Conservation (phyloP, 2,113 vertebrate species). For the Columbina picui region DNA sequence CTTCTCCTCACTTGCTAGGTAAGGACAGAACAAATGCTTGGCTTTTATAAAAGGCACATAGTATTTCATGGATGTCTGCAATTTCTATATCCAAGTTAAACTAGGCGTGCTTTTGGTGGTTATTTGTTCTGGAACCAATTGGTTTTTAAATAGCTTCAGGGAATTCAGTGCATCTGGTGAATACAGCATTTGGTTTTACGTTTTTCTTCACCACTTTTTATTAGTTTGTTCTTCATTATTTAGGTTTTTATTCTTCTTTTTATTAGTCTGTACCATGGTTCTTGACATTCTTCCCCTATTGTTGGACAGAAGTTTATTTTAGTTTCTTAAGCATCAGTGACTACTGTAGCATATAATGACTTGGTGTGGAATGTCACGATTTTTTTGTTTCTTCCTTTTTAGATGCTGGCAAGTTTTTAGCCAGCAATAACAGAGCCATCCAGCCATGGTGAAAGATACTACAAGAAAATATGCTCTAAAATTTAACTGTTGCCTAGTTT, state of each 20-base stretch:
- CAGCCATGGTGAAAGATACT: not conserved
- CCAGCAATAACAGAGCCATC: not conserved
- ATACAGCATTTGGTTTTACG: not conserved
- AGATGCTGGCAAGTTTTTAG: not conserved
- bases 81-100: constrained; percentile 25
- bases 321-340: not conserved
- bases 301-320: constrained; percentile 7
- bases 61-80: not conserved
- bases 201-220: not conserved
- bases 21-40: constrained; percentile 1
- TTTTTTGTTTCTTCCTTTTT: not conserved
- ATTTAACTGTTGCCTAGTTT: not conserved
- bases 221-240: not conserved
- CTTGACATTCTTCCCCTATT: not conserved
- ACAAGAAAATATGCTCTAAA: not conserved
- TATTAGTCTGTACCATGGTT: not conserved
- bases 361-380: not conserved
- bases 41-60: not conserved
- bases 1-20: not conserved
- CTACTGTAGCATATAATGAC: not conserved
- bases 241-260: not conserved
- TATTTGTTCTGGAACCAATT: constrained; percentile 53
- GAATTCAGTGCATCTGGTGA: constrained; percentile 47
- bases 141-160: constrained; percentile 56
- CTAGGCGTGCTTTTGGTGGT: constrained; percentile 37